These are phyloP conservation scores for Phenganax stokvisi DNA, from an alignment of 92 coral and sea anemone genomes.

Conservation along the genomic window DNA sequence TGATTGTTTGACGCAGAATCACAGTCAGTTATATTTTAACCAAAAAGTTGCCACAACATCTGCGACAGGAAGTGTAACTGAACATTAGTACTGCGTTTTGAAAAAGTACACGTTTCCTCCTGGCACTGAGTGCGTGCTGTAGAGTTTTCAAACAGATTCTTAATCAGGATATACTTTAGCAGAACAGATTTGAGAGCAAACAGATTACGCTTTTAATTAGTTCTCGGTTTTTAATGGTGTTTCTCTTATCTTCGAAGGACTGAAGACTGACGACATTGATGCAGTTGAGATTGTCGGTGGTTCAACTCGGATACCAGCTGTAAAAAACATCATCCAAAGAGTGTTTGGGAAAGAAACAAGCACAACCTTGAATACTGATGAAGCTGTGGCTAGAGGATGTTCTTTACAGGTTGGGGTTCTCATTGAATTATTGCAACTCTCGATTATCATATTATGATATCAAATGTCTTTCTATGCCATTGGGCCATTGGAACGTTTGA, in stretches of 20 bases:
- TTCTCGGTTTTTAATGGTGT: background rate
- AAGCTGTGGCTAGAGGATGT: conserved; percentile 97
- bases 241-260: conserved; percentile 49
- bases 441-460: too few relatives aligned
- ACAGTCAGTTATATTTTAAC: too few relatives aligned
- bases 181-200: too few relatives aligned
- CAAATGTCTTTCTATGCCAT: too few relatives aligned
- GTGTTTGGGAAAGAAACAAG: conserved; percentile 73
- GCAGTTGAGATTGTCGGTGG: conserved; percentile 97
- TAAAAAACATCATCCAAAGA: conserved; percentile 60
- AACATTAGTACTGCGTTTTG: too few relatives aligned
- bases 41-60: too few relatives aligned
- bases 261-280: conserved; percentile 70
- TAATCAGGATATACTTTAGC: background rate
- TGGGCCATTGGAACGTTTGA: too few relatives aligned
- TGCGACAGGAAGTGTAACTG: too few relatives aligned
- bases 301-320: conserved; percentile 79
- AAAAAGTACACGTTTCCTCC: too few relatives aligned
- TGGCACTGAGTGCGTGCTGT: too few relatives aligned
- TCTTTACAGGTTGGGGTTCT: conserved; percentile 58
- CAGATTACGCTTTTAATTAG: background rate
- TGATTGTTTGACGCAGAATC: too few relatives aligned
- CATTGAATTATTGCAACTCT: too few relatives aligned
- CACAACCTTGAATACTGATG: conserved; percentile 93
- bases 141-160: background rate